Evolutionary conservation across 2,888 invertebrate genomes (phyloP), one percentile per base, ranked within the genome.

Genomic region (Diaprepes abbreviatus): DNA sequence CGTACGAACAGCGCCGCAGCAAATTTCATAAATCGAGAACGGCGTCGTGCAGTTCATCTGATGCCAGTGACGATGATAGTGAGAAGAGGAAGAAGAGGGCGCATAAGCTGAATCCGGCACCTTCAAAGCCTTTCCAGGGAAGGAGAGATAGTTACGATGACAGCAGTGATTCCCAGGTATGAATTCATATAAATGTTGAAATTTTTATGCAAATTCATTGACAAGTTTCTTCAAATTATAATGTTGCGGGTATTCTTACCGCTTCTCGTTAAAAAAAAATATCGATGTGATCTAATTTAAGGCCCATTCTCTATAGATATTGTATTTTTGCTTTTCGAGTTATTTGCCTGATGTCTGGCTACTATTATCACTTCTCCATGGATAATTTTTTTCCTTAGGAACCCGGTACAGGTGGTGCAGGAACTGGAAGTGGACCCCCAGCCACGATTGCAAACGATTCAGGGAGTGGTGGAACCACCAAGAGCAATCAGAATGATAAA

Each of bases 21-120:
- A 92, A 92, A 83, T 88, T 91, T 76, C 90, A 91, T 75, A 92
- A 92, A 81, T 88, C 89, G 9, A 86, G 92, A 36, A 92, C 92
- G n/a, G 93, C 95, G 4, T 96, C 96, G 59, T 96, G 96, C 81
- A 96, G 96, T 77, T 96, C 96, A 58, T 96, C 96, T 0, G 97
- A 97, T 83, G 93, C 97, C 4, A 96, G 96, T 69, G 96, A 96
- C 82, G 91, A 91, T 77, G 94, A 94, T 80, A 93, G 93, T 58
- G 94, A 94, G 80, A 89, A 89, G 43, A 89, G 93, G 73, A 94
- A 94, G 82, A 93, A 94, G 81, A 88, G 94, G 60, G 91, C 92
- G 10, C 91, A 93, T 72, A 92, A 91, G 80, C 87, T 93, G 63
- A 87, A 86, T 36, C 87, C 89, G 19, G 88, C 90, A 40, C 73